These are phyloP conservation scores for Centropristis striata DNA, from an alignment of 2,113 vertebrate species.

Conservation along the genomic window DNA sequence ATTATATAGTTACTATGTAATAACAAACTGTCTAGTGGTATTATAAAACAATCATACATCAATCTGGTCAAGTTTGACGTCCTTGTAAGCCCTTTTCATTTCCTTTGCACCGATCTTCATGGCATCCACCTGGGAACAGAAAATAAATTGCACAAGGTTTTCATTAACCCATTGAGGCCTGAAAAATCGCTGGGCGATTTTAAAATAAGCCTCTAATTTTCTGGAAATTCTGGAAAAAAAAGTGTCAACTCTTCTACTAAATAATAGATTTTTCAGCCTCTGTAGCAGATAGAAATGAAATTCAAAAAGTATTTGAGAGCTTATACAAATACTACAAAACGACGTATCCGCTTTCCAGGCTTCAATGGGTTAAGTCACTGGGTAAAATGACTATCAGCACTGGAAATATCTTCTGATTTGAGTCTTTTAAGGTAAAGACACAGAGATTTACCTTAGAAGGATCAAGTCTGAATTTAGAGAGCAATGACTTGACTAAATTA, in stretches of 20 bases:
- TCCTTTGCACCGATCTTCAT: constrained; percentile 99
- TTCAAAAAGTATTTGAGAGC: too few relatives aligned
- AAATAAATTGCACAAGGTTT: background rate
- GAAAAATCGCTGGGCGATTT: too few relatives aligned
- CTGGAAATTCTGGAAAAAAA: too few relatives aligned
- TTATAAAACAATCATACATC: constrained; percentile 88
- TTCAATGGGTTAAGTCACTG: too few relatives aligned
- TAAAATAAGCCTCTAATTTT: too few relatives aligned
- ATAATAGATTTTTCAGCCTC: too few relatives aligned
- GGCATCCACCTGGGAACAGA: constrained; percentile 92
- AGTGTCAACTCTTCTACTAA: too few relatives aligned
- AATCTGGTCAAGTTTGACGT: constrained; percentile 97
- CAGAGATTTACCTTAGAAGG: background rate
- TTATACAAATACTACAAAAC: too few relatives aligned
- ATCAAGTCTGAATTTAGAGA: background rate
- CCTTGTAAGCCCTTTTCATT: constrained; percentile 98
- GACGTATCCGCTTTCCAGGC: too few relatives aligned
- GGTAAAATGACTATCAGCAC: background rate
- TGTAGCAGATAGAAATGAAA: too few relatives aligned
- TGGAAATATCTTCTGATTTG: background rate
- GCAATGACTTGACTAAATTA: background rate
- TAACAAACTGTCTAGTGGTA: background rate
- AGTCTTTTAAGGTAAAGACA: background rate
- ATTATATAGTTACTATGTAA: background rate
- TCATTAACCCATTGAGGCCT: too few relatives aligned